phyloP scores from a whole-genome alignment of 2,797 vertebrate species.

The Gambusia yucatana region DNA sequence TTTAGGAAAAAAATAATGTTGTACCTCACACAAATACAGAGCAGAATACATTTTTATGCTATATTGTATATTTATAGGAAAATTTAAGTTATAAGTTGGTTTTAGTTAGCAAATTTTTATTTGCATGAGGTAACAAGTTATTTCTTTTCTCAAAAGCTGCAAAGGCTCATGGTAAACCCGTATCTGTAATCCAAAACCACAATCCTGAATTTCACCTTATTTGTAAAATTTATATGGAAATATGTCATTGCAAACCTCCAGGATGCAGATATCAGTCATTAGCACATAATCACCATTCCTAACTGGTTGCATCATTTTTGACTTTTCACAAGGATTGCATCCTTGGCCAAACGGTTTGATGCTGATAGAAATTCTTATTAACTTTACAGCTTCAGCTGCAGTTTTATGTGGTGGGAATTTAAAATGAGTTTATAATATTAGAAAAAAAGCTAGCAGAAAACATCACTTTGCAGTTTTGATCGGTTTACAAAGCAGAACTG shows the following conservation, averaged over 20 bases:
- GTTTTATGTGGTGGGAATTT: not conserved
- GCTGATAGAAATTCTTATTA: not conserved
- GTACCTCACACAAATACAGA: not conserved
- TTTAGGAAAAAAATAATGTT: constrained; percentile 2
- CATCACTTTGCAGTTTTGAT: not conserved
- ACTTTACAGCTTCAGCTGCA: not conserved
- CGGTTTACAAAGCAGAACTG: not conserved
- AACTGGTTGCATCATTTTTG: constrained; percentile 6
- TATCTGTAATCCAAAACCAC: not conserved
- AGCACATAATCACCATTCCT: constrained; percentile 35
- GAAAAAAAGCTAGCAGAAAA: not conserved
- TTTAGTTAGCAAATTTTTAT: not conserved
- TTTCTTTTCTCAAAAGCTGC: constrained; percentile 8
- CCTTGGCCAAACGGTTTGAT: constrained; percentile 25
- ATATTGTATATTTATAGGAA: not conserved
- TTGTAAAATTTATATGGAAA: constrained; percentile 1
- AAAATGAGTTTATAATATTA: not conserved
- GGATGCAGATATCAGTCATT: constrained; percentile 41
- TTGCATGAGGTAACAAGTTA: not conserved
- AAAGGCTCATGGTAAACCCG: not conserved
- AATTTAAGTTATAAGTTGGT: not conserved
- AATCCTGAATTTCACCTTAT: not conserved
- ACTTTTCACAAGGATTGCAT: constrained; percentile 9
- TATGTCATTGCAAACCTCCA: constrained; percentile 27
- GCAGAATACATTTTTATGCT: not conserved